These are phyloP conservation scores for Epinephelus awoara DNA, from an alignment of 2,797 vertebrate genomes.

Conservation along the genomic window DNA sequence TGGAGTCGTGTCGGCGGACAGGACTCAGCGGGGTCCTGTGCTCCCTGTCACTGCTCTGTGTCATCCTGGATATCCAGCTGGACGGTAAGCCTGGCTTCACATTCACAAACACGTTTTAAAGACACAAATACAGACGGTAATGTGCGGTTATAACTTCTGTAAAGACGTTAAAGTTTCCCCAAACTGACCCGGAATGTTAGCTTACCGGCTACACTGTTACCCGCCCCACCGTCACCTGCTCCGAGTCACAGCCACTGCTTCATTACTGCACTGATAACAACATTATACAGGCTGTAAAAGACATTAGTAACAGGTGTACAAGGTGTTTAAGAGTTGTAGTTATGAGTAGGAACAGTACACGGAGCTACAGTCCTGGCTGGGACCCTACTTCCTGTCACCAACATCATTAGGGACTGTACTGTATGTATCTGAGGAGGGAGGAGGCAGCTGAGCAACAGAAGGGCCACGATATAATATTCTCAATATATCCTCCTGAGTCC, in stretches of 20 bases:
- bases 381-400: not conserved
- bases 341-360: not conserved
- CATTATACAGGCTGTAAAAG: not conserved
- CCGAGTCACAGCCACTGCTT: not conserved
- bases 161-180: not conserved
- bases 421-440: no score
- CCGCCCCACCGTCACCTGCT: not conserved
- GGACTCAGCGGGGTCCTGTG: slow-evolving; percentile 86
- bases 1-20: slow-evolving; percentile 84
- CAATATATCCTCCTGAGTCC: no score
- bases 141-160: not conserved
- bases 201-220: not conserved
- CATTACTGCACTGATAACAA: fast-evolving
- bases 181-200: not conserved
- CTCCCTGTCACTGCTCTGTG: slow-evolving; percentile 88
- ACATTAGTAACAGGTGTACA: no score
- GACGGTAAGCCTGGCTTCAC: slow-evolving; percentile 81
- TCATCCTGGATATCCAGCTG: slow-evolving; percentile 89
- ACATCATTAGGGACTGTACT: no score
- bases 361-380: not conserved
- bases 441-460: no score
- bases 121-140: fast-evolving
- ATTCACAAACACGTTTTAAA: not conserved
- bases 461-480: no score
- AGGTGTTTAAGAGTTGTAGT: not conserved